Base-by-base conservation (phyloP, 2,888 invertebrate species). In the Epinotia ramella region DNA sequence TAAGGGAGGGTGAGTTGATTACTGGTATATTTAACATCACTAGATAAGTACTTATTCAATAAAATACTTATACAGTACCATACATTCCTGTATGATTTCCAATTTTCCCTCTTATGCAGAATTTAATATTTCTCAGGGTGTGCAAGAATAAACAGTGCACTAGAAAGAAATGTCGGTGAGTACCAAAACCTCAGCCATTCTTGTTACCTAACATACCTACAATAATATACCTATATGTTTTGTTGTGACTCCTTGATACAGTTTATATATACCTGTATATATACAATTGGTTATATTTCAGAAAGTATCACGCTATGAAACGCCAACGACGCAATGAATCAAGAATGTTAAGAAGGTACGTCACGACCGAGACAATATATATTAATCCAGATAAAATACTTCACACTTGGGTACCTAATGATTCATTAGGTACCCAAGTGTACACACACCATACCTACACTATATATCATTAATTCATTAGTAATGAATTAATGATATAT, bases 91-190 rank as follows among this genome's bases (percentile, higher is more conserved):
- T 44, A 63, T 11, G 40, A 63, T 12, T 40, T 18, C n/a, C 7
- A 3, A 49, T 49, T 6, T 49, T 65, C 11, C 28, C 16, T 28
- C 28, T 65, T 12, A 44, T 12, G 28, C 28, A 46, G n/a, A 3
- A 49, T 18, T 18, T 57, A 66, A 71, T 72, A 68, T 86, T 62
- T 75, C 89, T 75, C 87, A 93, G 92, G 68, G 70, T 87, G n/a
- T 91, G 91, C 74, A 79, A 78, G 28, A 86, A 78, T 77, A 89
- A 84, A 81, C 78, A 82, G 1, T 93, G 93, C 76, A 82, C 76
- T 2, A 87, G 81, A 76, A 90, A 85, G 78, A 89, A 86, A 83
- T 89, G 89, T 82, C 86, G 87, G 92, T 91, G 79, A 82, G 89
- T 40, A 40, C 40, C 40, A 9, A 40, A 40, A 40, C 40, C 40